Evolutionary conservation across 2,888 invertebrate genomes (phyloP).

Genomic region (Rhyacophila evoluta): DNA sequence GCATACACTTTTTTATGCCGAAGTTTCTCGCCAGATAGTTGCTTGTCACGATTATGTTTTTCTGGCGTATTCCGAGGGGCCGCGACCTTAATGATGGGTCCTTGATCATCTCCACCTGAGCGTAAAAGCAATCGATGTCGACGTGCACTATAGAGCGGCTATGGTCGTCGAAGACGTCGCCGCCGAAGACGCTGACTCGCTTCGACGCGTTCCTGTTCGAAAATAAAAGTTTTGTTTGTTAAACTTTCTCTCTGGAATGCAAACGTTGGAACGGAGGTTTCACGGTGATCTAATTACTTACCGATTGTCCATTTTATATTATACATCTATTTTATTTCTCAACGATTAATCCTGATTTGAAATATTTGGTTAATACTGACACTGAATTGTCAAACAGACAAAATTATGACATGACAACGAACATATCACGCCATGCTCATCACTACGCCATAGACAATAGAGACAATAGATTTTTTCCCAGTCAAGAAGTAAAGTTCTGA

Average conservation of each 20-base stretch:
- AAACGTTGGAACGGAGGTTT: not conserved
- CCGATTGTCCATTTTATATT: constrained; percentile 45
- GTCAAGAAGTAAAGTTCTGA: too few species aligned
- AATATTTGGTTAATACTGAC: not conserved
- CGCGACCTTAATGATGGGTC: constrained; percentile 75
- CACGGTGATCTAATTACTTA: constrained; percentile 26
- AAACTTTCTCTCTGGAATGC: not conserved
- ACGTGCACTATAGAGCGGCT: constrained; percentile 76
- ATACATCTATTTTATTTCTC: not conserved
- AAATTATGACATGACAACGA: not conserved
- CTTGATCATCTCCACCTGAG: constrained; percentile 85
- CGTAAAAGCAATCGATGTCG: constrained; percentile 88
- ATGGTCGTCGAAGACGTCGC: constrained; percentile 40
- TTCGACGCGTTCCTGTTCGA: constrained; percentile 40
- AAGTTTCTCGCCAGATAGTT: constrained; percentile 84
- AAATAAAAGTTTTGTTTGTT: constrained; percentile 42
- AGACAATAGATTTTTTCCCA: too few species aligned
- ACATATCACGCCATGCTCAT: constrained; percentile 46
- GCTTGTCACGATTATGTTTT: constrained; percentile 85
- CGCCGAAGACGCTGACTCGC: constrained; percentile 30
- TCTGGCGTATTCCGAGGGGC: constrained; percentile 87
- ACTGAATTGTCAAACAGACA: not conserved
- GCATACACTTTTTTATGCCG: constrained; percentile 85
- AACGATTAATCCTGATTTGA: not conserved
- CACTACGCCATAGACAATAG: constrained; percentile 37